A percentile compares a stretch with the other conserved stretches of the same genome.
phyloP scores from a whole-genome alignment of 2,797 vertebrate species.

The Vipera ursinii region DNA sequence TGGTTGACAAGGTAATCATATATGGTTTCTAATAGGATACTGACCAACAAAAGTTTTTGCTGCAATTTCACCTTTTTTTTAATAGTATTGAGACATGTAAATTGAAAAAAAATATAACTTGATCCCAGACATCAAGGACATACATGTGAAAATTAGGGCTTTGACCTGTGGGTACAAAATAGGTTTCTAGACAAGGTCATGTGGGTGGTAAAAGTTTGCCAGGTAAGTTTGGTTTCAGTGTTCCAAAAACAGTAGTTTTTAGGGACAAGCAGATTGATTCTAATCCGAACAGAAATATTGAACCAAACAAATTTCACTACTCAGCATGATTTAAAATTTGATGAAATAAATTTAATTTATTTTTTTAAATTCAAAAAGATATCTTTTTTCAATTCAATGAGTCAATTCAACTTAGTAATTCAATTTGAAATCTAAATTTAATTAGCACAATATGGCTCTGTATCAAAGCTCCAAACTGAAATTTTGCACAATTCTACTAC shows the following conservation, averaged over 20 bases:
- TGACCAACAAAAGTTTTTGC: not conserved
- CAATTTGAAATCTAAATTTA: not conserved
- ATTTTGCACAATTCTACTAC: not conserved
- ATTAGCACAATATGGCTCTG: not conserved
- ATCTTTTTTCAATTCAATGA: not conserved
- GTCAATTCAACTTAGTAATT: not conserved
- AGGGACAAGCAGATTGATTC: not conserved
- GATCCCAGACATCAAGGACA: not conserved
- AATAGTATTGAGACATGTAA: not conserved
- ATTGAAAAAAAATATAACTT: too few relatives aligned
- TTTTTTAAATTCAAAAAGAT: not conserved
- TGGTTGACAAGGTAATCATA: too few relatives aligned
- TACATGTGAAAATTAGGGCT: not conserved
- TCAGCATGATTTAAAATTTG: not conserved
- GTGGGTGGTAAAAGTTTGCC: not conserved
- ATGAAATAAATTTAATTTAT: not conserved
- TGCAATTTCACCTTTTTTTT: not conserved
- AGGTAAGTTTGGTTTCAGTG: not conserved
- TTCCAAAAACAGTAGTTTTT: not conserved
- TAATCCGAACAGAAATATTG: not conserved
- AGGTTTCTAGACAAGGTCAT: not conserved
- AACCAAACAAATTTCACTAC: not conserved
- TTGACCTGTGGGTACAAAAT: not conserved
- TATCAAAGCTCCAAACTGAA: not conserved
- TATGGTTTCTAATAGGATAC: not conserved